These are phyloP conservation scores for Drosophila pachea DNA, from an alignment of 1,140 invertebrate species.

Conservation along the genomic window DNA sequence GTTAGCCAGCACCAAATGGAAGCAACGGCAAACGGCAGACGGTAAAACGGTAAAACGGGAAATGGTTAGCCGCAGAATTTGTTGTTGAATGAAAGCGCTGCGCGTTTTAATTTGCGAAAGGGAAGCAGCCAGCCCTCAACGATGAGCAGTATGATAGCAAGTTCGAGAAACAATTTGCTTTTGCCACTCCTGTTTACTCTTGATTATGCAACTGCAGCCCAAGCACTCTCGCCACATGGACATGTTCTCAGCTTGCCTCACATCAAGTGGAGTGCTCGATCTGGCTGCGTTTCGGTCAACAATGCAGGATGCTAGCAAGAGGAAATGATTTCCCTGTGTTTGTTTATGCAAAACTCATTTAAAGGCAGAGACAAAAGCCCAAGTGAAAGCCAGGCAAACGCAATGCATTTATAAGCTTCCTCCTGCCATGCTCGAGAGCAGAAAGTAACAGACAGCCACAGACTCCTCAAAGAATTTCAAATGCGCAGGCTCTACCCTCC, in stretches of 20 bases:
- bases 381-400: slow-evolving; percentile 31
- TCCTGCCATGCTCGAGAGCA: slow-evolving; percentile 8
- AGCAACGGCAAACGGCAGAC: slow-evolving; percentile 18
- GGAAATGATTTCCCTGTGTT: slow-evolving; percentile 32
- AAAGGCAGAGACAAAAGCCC: slow-evolving; percentile 37
- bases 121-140: slow-evolving; percentile 23
- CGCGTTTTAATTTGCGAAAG: slow-evolving; percentile 60
- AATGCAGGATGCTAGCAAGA: background rate
- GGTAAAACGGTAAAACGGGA: slow-evolving; percentile 15
- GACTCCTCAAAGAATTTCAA: background rate
- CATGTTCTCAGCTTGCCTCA: slow-evolving; percentile 2
- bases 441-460: background rate
- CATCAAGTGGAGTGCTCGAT: background rate
- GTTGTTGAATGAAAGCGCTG: slow-evolving; percentile 58
- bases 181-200: slow-evolving; percentile 47
- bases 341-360: slow-evolving; percentile 74
- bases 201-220: slow-evolving; percentile 53
- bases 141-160: slow-evolving; percentile 23
- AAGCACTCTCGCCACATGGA: slow-evolving; percentile 9
- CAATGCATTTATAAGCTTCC: slow-evolving; percentile 56
- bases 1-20: slow-evolving; percentile 45
- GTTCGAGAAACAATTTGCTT: slow-evolving; percentile 36
- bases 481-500: background rate
- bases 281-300: slow-evolving; percentile 5
- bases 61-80: slow-evolving; percentile 33